phyloP scores from a whole-genome alignment of 2,888 invertebrate species.

The Acronicta leporina region DNA sequence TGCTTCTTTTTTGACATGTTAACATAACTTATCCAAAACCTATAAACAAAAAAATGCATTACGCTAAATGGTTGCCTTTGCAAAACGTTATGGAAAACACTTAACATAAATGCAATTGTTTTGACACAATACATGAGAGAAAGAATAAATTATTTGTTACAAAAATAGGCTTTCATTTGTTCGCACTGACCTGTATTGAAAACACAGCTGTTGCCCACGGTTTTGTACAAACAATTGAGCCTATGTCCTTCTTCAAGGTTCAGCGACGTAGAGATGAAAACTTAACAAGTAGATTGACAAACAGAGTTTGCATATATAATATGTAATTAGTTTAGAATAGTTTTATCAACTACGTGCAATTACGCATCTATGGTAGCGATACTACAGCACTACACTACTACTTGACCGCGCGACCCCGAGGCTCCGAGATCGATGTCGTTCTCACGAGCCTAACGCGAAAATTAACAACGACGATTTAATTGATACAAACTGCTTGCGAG shows the following conservation, averaged over 20 bases:
- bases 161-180: no score
- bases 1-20: slow-evolving; percentile 22
- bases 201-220: background rate
- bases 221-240: no score
- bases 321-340: slow-evolving; percentile 16
- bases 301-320: no score
- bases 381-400: no score
- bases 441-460: slow-evolving; percentile 79
- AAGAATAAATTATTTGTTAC: no score
- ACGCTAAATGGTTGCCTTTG: slow-evolving; percentile 6
- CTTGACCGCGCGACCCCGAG: slow-evolving; percentile 62
- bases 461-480: slow-evolving; percentile 83
- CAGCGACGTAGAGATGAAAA: no score
- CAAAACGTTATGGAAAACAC: slow-evolving; percentile 3
- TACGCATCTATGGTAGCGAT: slow-evolving; percentile 39
- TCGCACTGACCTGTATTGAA: slow-evolving; percentile 5
- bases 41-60: slow-evolving; percentile 33
- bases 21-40: slow-evolving; percentile 12
- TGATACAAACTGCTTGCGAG: slow-evolving; percentile 75
- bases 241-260: no score
- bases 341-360: slow-evolving; percentile 31
- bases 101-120: background rate
- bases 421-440: slow-evolving; percentile 59
- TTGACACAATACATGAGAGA: no score
- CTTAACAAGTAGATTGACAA: no score